Base-by-base conservation (phyloP, 2,113 vertebrate genomes). In the Chamaetylas fuelleborni region DNA sequence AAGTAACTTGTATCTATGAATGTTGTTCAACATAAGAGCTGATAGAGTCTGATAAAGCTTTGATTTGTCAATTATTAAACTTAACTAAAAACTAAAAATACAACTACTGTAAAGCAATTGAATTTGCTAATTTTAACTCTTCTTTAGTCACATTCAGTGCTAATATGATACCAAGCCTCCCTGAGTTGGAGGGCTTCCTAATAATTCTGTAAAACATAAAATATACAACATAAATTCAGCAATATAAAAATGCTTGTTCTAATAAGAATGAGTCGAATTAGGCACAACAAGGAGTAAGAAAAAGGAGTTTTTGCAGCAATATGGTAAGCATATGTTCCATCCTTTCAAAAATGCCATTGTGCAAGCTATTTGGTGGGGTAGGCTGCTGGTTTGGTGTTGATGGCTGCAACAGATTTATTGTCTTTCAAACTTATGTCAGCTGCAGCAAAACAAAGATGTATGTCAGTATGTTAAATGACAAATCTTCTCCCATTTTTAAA, bases 401-500 rank as follows among this genome's bases (percentile, higher is more conserved):
- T 16, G 31, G 51, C 40, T 92, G 56, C 57, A 90, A 73, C 25
- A 28, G 81, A 93, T 95, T 93, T 93, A 92, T 90, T 94, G 64
- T 86, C 77, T 90, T 86, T 95, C 43, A 94, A 92, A 92, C 90
- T 83, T 86, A 81, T 81, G 71, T 88, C 93, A 93, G 94, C 69
- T 94, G 82, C 85, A 93, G 82, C 61, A 74, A 95, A 94, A 92
- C 92, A 97, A 96, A 96, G 84, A 78, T 86, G 28, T 74, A 78
- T 81, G 82, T 53, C 72, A 94, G 57, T 84, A 79, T 88, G 91
- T 90, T 71, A 95, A 92, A 92, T 64, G 53, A 94, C 25, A 56
- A 85, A 83, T 83, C n/a, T 95, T 95, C 86, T 88, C 36, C 81
- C 43, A 60, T 86, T 86, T 85, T 83, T 40, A 92, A 64, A 88